phyloP scores from a whole-genome alignment of 2,113 vertebrate genomes.

The Microtus richardsoni region DNA sequence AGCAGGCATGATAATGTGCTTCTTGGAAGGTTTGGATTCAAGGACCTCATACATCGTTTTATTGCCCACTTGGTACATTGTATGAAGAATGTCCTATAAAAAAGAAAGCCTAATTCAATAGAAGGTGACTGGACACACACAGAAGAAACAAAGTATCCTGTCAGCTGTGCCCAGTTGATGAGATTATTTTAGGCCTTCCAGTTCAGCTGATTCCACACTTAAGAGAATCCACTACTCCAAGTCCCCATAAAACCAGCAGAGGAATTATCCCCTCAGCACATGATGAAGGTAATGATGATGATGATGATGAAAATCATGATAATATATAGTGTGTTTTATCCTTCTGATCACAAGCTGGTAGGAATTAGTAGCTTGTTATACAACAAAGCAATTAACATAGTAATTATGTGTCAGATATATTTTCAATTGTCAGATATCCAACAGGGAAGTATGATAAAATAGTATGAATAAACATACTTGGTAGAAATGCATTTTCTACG shows the following conservation, averaged over 20 bases:
- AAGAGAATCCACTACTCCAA: background rate
- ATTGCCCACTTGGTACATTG: background rate
- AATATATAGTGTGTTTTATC: background rate
- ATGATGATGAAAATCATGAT: background rate
- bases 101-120: background rate
- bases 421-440: background rate
- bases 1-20: background rate
- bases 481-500: background rate
- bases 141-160: background rate
- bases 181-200: background rate
- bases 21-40: background rate
- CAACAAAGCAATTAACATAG: background rate
- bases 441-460: background rate
- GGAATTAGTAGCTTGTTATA: background rate
- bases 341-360: background rate
- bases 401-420: background rate
- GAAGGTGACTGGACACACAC: background rate
- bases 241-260: background rate
- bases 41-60: background rate
- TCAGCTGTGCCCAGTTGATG: rapidly evolving
- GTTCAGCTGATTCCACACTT: background rate
- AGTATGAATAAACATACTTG: background rate
- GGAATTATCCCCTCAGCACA: background rate
- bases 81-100: background rate
- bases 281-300: background rate